A percentile compares a stretch with the other conserved stretches of the same genome.
Conservation (phyloP, 1,140 invertebrate species). For the Mycetomoellerius zeteki region DNA sequence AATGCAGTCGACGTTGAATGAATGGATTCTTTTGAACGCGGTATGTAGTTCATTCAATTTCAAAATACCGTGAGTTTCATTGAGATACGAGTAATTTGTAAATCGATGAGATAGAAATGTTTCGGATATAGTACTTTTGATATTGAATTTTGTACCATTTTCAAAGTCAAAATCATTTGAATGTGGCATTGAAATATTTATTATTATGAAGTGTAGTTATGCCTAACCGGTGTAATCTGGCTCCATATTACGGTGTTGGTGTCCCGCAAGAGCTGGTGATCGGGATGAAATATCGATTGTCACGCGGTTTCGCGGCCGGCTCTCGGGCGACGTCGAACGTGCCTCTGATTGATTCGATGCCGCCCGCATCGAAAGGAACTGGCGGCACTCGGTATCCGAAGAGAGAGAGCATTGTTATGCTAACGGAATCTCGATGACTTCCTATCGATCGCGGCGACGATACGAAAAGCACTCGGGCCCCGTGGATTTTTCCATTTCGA, state of each 20-base stretch:
- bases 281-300: slow-evolving; percentile 73
- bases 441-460: slow-evolving; percentile 71
- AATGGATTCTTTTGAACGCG: neutral
- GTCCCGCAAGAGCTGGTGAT: slow-evolving; percentile 24
- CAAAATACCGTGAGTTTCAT: neutral
- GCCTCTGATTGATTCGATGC: slow-evolving; percentile 72
- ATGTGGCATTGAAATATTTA: neutral
- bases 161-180: neutral
- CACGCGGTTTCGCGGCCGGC: slow-evolving; percentile 70
- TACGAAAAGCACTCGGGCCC: slow-evolving; percentile 64
- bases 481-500: slow-evolving; percentile 69
- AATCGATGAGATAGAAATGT: neutral
- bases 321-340: slow-evolving; percentile 66
- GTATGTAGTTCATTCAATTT: neutral
- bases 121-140: neutral
- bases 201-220: slow-evolving; percentile 7
- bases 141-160: neutral
- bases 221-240: neutral
- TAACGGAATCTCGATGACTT: slow-evolving; percentile 75
- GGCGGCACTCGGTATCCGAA: slow-evolving; percentile 4
- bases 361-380: slow-evolving; percentile 44
- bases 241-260: slow-evolving; percentile 11
- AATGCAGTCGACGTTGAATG: neutral
- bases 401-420: slow-evolving; percentile 74
- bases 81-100: neutral